Evolutionary conservation across 2,113 vertebrate species (phyloP).

Genomic region (Amphilophus citrinellus): DNA sequence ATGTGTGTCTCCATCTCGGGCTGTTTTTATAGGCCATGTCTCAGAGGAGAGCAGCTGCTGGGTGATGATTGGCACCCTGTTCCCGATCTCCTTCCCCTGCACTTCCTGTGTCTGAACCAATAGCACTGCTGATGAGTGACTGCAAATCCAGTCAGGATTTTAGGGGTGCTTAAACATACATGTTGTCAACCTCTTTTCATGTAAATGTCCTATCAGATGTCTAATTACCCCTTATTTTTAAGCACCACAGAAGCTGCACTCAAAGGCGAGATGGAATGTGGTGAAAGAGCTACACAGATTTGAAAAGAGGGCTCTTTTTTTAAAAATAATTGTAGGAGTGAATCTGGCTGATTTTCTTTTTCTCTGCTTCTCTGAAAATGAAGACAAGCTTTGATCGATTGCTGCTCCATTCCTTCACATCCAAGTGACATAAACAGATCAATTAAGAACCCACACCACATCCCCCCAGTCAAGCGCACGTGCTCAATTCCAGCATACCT

Average conservation of each 20-base stretch:
- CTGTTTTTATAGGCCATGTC: constrained; percentile 75
- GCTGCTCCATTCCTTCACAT: constrained; percentile 21
- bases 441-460: constrained; percentile 44
- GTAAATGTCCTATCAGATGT: constrained; percentile 2
- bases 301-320: background rate
- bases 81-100: constrained; percentile 25
- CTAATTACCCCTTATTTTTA: background rate
- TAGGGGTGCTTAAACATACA: constrained; percentile 31
- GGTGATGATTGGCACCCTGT: constrained; percentile 57
- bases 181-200: constrained; percentile 6
- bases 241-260: background rate
- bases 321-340: background rate
- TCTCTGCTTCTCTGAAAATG: background rate
- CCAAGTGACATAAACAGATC: constrained; percentile 62
- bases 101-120: constrained; percentile 49
- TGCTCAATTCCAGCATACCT: background rate
- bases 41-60: constrained; percentile 69
- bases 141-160: constrained; percentile 46
- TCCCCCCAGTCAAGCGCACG: background rate
- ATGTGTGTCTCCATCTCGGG: constrained; percentile 40
- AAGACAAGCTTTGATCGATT: constrained; percentile 34
- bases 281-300: background rate
- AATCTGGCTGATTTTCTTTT: constrained; percentile 20
- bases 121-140: constrained; percentile 8
- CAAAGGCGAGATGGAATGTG: background rate